Evolutionary conservation across 2,888 invertebrate genomes (phyloP).

Genomic region (Napeogenes sylphis): DNA sequence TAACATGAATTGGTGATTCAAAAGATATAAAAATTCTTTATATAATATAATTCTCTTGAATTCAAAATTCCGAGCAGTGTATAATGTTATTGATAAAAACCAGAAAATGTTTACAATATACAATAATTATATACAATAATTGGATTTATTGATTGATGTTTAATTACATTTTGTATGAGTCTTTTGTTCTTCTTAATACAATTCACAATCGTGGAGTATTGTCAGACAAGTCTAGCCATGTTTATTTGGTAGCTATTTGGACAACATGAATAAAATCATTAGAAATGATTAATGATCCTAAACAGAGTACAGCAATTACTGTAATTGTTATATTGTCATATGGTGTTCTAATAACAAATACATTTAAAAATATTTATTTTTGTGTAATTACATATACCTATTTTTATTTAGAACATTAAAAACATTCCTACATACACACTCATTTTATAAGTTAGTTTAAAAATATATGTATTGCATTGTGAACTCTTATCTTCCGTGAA

Average conservation of each 20-base stretch:
- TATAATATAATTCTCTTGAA: too few species aligned
- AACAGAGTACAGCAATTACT: background rate
- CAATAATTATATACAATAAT: background rate
- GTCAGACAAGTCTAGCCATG: background rate
- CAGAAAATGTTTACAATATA: too few species aligned
- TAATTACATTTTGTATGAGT: constrained; percentile 63
- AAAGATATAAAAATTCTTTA: too few species aligned
- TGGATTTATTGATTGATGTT: constrained; percentile 48
- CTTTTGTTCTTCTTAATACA: constrained; percentile 38
- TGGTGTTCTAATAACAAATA: background rate
- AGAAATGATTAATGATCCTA: background rate
- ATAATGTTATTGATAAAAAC: too few species aligned
- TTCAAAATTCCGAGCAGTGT: too few species aligned
- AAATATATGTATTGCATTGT: too few species aligned
- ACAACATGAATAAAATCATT: background rate
- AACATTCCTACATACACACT: too few species aligned
- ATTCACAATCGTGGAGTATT: too few species aligned
- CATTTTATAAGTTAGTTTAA: too few species aligned
- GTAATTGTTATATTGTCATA: constrained; percentile 3
- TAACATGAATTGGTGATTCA: background rate
- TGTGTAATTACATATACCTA: too few species aligned
- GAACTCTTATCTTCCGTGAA: too few species aligned
- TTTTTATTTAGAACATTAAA: too few species aligned
- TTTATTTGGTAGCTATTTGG: constrained; percentile 15
- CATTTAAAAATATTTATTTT: background rate